Percentiles rank a stretch among this genome's conserved stretches.
Conservation (phyloP, 1,140 invertebrate genomes). For the Lineus longissimus region DNA sequence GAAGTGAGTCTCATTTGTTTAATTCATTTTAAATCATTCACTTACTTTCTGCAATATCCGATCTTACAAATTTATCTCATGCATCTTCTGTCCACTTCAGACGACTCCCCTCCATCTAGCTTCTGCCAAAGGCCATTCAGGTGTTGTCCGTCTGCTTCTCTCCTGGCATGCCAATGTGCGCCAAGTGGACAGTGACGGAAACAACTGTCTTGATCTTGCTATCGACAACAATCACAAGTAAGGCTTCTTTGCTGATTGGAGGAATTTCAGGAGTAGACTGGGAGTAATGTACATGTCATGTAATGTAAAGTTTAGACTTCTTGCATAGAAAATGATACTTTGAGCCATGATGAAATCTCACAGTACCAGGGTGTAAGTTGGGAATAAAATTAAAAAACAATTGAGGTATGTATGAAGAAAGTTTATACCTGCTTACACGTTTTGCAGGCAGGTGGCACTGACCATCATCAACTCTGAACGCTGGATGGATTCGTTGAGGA, state of each 20-base stretch:
- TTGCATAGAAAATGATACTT: too few species aligned
- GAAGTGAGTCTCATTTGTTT: too few species aligned
- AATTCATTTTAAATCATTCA: too few species aligned
- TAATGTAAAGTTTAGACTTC: too few species aligned
- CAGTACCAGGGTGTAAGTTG: too few species aligned
- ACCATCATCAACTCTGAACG: slow-evolving; percentile 50
- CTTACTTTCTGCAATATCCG: too few species aligned
- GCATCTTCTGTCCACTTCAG: slow-evolving; percentile 19
- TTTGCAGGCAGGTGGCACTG: slow-evolving; percentile 50
- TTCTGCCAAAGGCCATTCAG: slow-evolving; percentile 45
- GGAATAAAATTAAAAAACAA: too few species aligned
- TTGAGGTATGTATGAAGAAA: neutral
- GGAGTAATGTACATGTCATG: neutral
- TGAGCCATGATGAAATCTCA: too few species aligned
- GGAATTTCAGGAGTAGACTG: neutral
- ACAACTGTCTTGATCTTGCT: slow-evolving; percentile 57
- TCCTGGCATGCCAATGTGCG: slow-evolving; percentile 48
- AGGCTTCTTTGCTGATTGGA: slow-evolving; percentile 9
- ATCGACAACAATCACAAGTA: slow-evolving; percentile 52
- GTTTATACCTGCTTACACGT: neutral
- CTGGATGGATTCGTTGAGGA: slow-evolving; percentile 53
- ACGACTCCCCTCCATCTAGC: slow-evolving; percentile 54
- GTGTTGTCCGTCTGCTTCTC: slow-evolving; percentile 50
- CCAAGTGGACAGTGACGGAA: slow-evolving; percentile 47
- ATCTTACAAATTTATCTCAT: neutral